Base-by-base conservation (phyloP, 2,113 vertebrate genomes). In the Lepidothrix coronata region DNA sequence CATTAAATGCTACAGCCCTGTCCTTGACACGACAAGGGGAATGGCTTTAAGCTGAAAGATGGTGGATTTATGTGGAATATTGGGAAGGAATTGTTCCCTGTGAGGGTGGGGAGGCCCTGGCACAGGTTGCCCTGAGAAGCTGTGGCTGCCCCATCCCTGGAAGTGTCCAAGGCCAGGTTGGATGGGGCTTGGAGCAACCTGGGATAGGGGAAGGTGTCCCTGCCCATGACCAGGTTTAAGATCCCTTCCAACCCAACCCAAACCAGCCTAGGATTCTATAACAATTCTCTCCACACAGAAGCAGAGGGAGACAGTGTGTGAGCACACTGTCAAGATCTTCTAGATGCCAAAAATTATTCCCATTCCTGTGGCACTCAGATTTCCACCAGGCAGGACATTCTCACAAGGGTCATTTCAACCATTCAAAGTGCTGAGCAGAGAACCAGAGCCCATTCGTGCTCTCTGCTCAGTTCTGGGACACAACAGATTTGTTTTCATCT, bases 401-500 rank as follows among this genome's bases (percentile, higher is more conserved):
- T 49, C 73, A 23, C 31, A 37, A 76, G 78, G 65, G 20, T 13
- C 21, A 16, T 65, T 63, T 21, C 43, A 19, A 21, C 19, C 35
- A 3, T 1, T 30, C 46, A 5, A 5, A 11, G 46, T 3, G 20
- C 35, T 20, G 58, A 48, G 76, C 79, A 68, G 27, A 66, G 52
- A 15, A 21, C 17, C 28, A 8, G 89, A 27, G 51, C 5, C 23
- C 3, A 0, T 0, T 2, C 0, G 1, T n/a, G 33, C 58, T 46
- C 68, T 24, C 4, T 3, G 1, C 55, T 49, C 51, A 14, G 11
- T 3, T 8, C 3, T 1, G 16, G 62, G 6, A 41, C 19, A 3
- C 1, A 8, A 13, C 0, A 3, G 27, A 23, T 37, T 8, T 24
- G 39, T 11, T 27, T 6, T 4, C 19, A 9, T 14, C 44, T 35